Base-by-base conservation (phyloP, 2,888 invertebrate species). In the Apotomis capreana region DNA sequence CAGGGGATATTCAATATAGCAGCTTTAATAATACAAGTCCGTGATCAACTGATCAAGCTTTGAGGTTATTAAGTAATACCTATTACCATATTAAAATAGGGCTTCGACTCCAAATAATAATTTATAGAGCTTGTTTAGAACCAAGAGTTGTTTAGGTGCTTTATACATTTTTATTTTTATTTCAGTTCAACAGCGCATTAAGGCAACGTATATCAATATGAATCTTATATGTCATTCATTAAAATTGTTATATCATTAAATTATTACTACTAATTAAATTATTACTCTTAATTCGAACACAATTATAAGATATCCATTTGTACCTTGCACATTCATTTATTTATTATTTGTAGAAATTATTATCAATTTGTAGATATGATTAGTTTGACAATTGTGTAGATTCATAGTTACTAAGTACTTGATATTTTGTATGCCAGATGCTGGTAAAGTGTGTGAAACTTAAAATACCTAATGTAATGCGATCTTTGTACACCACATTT, bases 51-150 rank as follows among this genome's bases (percentile, higher is more conserved):
- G 63, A 63, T 72, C 72, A 63, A 72, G 72, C 72, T 63, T 72
- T 63, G 62, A 68, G 57, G 26, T 58, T 72, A 68, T 72, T 72
- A 72, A 72, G 72, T 72, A 72, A 72, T 68, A 72, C 72, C 63
- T 72, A 72, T 72, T 72, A 72, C 68, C 72, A 72, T 72, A 72
- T 68, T 68, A 68, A 68, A 72, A 72, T 72, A 68, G 72, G 63
- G 63, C 68, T 68, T 51, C 62, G 52, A 65, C 57, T 72, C 72
- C 68, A 68, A 72, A 72, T 72, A 63, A 68, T 72, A 54, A 72
- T 72, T 72, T 72, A 72, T 72, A 62, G 51, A 62, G 44, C 58
- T 58, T 54, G 68, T 68, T 72, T 63, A 52, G 52, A 68, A 54
- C 58, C 36, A 62, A 13, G 68, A 68, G 68, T 68, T 71, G 67